phyloP scores from a whole-genome alignment of 2,888 invertebrate species.

The Amiota communis region DNA sequence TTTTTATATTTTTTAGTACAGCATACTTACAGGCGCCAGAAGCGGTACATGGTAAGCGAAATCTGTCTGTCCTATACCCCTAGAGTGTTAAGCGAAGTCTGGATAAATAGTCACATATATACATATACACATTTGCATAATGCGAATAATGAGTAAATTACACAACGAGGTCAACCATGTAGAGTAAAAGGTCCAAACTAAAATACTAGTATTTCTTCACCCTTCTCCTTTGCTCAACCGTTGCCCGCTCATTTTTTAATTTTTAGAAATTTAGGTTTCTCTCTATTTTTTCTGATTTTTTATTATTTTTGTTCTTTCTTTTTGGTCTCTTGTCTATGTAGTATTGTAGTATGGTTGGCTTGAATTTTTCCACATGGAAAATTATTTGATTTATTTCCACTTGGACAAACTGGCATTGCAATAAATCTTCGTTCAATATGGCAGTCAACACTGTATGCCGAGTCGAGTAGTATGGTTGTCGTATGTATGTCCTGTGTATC shows the following conservation, averaged over 20 bases:
- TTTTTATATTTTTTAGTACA: constrained; percentile 22
- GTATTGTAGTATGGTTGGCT: constrained; percentile 27
- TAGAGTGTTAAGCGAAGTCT: no score
- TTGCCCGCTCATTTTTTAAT: constrained; percentile 46
- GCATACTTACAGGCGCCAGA: constrained; percentile 43
- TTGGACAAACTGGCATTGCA: constrained; percentile 69
- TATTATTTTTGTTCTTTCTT: constrained; percentile 53
- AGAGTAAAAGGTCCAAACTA: constrained; percentile 40
- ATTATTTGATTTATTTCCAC: constrained; percentile 71
- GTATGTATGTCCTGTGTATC: constrained; percentile 11
- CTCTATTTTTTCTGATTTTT: constrained; percentile 28
- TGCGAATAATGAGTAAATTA: constrained; percentile 67
- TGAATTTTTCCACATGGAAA: constrained; percentile 69
- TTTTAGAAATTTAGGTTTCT: constrained; percentile 32
- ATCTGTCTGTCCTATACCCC: no score
- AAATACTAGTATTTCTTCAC: constrained; percentile 35
- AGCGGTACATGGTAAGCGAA: no score
- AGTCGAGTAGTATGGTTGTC: background rate
- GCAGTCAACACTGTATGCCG: constrained; percentile 40
- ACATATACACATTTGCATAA: constrained; percentile 48
- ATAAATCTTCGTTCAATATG: constrained; percentile 71
- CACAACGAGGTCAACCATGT: constrained; percentile 53
- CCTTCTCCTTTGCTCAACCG: constrained; percentile 24
- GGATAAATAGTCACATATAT: background rate
- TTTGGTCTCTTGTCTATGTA: constrained; percentile 42